Conservation (phyloP, 2,113 vertebrate species). For the Dicaeum eximium region DNA sequence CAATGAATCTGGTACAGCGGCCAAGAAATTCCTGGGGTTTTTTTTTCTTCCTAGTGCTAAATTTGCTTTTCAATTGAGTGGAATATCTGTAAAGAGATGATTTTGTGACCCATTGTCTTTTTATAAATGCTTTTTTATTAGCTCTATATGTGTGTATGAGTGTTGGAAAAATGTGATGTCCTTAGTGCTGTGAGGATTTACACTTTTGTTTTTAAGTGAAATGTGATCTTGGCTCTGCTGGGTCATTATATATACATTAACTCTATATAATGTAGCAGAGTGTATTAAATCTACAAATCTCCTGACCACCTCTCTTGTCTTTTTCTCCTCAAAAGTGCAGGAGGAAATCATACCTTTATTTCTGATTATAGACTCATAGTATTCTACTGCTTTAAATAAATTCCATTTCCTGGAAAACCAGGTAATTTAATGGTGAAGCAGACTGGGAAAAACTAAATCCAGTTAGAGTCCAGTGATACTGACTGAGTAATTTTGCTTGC, state of each 20-base stretch:
- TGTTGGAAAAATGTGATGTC: neutral
- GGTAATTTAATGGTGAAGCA: neutral
- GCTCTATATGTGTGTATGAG: neutral
- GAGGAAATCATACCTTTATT: neutral
- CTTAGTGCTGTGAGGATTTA: neutral
- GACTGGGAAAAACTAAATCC: neutral
- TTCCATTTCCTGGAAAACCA: neutral
- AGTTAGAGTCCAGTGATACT: neutral
- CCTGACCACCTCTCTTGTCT: neutral
- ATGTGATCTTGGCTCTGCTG: neutral
- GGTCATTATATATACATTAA: neutral
- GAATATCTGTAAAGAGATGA: neutral
- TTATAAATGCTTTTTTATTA: neutral
- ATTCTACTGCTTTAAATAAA: neutral
- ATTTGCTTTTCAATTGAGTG: slow-evolving; percentile 16
- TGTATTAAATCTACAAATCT: neutral
- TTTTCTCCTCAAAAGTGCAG: neutral
- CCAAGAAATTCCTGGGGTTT: neutral
- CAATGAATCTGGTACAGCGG: neutral
- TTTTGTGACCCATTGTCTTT: neutral
- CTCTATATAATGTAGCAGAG: neutral
- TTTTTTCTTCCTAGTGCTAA: neutral
- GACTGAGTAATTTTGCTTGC: neutral
- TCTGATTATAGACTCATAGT: neutral
- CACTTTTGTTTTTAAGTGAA: neutral